Conservation (phyloP, 35 echinoderm and acorn worm species). For the Ophioderma brevispina region DNA sequence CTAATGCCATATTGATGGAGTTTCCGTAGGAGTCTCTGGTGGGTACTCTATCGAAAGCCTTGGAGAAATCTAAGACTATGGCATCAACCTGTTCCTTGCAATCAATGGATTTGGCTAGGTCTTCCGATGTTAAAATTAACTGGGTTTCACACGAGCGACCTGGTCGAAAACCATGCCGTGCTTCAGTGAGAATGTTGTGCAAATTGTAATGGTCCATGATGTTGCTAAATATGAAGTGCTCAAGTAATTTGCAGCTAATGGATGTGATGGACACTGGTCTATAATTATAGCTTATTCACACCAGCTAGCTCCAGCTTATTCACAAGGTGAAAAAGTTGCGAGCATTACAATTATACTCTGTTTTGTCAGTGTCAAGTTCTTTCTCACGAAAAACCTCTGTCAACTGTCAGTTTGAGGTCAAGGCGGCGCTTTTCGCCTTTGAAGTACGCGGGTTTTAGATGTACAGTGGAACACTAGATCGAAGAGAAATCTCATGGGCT, state of each 20-base stretch:
- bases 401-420: too few relatives aligned
- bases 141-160: conserved; percentile 63
- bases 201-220: conserved; percentile 52
- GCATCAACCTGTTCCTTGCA: neutral
- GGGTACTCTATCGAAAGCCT: conserved; percentile 47
- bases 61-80: conserved; percentile 40
- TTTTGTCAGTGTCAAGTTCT: too few relatives aligned
- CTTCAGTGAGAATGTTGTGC: conserved; percentile 24
- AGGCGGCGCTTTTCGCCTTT: too few relatives aligned
- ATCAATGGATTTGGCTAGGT: conserved; percentile 23
- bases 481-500: too few relatives aligned
- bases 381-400: too few relatives aligned
- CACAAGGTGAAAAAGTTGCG: too few relatives aligned
- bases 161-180: conserved; percentile 42
- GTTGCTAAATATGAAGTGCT: conserved; percentile 30
- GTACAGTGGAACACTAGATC: too few relatives aligned
- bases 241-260: conserved; percentile 19
- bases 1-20: conserved; percentile 31
- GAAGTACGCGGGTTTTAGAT: too few relatives aligned
- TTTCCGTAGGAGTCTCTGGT: conserved; percentile 34
- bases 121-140: conserved; percentile 43
- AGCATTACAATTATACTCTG: too few relatives aligned
- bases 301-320: too few relatives aligned
- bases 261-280: conserved; percentile 45
- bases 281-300: too few relatives aligned